These are phyloP conservation scores for Tragelaphus scriptus DNA, from an alignment of 2,113 vertebrate genomes.

Conservation along the genomic window DNA sequence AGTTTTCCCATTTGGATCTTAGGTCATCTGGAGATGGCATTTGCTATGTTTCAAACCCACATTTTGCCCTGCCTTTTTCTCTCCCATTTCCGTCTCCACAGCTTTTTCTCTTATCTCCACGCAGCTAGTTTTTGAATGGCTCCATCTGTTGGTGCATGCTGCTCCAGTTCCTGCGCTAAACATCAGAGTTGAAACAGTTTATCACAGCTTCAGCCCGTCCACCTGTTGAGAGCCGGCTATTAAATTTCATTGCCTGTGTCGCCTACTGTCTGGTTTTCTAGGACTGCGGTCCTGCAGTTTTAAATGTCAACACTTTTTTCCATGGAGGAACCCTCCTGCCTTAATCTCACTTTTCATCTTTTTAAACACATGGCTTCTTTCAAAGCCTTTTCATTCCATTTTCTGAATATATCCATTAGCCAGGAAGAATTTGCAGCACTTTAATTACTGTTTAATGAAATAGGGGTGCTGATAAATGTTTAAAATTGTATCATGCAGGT, in stretches of 20 bases:
- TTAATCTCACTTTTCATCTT: slow-evolving; percentile 11
- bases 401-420: neutral
- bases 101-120: neutral
- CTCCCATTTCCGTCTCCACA: neutral
- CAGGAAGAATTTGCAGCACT: neutral
- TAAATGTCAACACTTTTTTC: neutral
- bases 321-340: neutral
- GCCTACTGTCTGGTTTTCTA: neutral
- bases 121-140: neutral
- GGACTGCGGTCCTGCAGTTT: neutral
- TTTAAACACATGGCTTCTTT: neutral
- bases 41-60: neutral
- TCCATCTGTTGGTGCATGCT: neutral
- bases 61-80: neutral
- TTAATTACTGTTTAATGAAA: slow-evolving; percentile 7
- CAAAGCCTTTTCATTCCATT: slow-evolving; percentile 10
- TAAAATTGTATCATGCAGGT: neutral
- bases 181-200: neutral
- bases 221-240: slow-evolving; percentile 6
- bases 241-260: neutral
- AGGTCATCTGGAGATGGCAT: neutral
- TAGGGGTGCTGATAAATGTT: neutral
- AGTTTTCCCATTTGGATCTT: neutral
- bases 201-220: neutral
- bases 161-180: neutral